Percentiles rank a stretch among this genome's conserved stretches.
These are phyloP conservation scores for Allacma fusca DNA, from an alignment of 2,888 invertebrate species.

Conservation along the genomic window DNA sequence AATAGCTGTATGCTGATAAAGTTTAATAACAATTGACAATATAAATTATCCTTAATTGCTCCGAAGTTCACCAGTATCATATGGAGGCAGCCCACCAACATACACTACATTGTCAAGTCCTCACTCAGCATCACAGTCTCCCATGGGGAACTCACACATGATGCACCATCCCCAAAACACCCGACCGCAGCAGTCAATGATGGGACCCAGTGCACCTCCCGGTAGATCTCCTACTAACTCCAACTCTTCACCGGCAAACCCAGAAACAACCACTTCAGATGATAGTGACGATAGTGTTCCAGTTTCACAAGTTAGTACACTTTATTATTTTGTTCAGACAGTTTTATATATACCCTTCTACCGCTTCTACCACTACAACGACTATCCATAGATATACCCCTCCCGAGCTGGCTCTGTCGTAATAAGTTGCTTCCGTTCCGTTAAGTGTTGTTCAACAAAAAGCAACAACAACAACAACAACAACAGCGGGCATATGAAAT, in stretches of 20 bases:
- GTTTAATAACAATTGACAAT: neutral
- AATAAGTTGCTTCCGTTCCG: too few relatives aligned
- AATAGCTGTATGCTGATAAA: too few relatives aligned
- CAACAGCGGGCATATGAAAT: too few relatives aligned
- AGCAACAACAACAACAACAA: too few relatives aligned
- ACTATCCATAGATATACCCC: too few relatives aligned
- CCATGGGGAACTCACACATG: constrained; percentile 46
- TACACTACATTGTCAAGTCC: constrained; percentile 59
- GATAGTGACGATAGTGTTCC: constrained; percentile 59
- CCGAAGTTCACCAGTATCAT: constrained; percentile 55
- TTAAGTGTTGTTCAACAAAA: too few relatives aligned
- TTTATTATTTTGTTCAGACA: neutral
- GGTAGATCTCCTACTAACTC: constrained; percentile 58
- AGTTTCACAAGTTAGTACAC: constrained; percentile 51
- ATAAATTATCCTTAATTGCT: neutral
- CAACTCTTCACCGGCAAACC: constrained; percentile 50
- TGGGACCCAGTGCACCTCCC: constrained; percentile 49
- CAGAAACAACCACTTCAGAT: constrained; percentile 56
- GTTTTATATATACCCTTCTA: neutral
- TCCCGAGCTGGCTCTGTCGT: too few relatives aligned
- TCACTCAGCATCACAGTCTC: constrained; percentile 55
- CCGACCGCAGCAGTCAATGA: constrained; percentile 50
- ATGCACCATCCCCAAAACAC: constrained; percentile 49
- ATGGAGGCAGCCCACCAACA: constrained; percentile 59
- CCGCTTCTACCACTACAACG: neutral